Evolutionary conservation across 2,888 invertebrate species (phyloP).

Genomic region (Mythimna loreyi): DNA sequence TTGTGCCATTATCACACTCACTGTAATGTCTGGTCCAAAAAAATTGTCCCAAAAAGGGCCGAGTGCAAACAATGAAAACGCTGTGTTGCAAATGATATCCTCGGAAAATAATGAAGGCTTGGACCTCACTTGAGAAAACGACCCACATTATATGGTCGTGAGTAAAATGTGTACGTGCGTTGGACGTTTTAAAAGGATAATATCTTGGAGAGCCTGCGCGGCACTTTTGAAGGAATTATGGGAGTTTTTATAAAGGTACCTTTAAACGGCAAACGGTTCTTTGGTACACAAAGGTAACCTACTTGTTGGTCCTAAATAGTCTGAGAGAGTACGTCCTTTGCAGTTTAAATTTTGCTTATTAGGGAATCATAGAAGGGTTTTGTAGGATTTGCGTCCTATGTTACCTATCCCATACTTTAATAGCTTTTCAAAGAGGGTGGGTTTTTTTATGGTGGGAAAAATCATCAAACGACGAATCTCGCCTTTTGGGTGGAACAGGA

Average conservation of each 20-base stretch:
- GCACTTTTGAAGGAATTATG: slow-evolving; percentile 66
- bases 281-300: slow-evolving; percentile 40
- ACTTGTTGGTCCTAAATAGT: slow-evolving; percentile 37
- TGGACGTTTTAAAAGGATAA: slow-evolving; percentile 79
- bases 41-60: slow-evolving; percentile 62
- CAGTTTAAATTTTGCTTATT: slow-evolving; percentile 24
- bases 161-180: slow-evolving; percentile 77
- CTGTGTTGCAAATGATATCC: slow-evolving; percentile 81
- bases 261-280: slow-evolving; percentile 45
- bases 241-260: slow-evolving; percentile 48
- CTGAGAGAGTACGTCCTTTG: slow-evolving; percentile 1
- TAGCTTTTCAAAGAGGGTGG: no score
- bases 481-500: no score
- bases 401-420: no score
- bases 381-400: no score
- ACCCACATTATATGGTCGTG: slow-evolving; percentile 60
- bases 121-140: slow-evolving; percentile 80
- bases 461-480: no score
- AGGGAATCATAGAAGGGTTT: not conserved
- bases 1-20: slow-evolving; percentile 47
- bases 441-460: no score
- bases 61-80: slow-evolving; percentile 76
- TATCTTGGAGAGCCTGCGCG: slow-evolving; percentile 69
- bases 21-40: slow-evolving; percentile 36
- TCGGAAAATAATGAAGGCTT: slow-evolving; percentile 81